Percentiles rank a stretch among this genome's conserved stretches.
phyloP scores from a whole-genome alignment of 2,888 invertebrate species.

The Drosophila diplacantha region DNA sequence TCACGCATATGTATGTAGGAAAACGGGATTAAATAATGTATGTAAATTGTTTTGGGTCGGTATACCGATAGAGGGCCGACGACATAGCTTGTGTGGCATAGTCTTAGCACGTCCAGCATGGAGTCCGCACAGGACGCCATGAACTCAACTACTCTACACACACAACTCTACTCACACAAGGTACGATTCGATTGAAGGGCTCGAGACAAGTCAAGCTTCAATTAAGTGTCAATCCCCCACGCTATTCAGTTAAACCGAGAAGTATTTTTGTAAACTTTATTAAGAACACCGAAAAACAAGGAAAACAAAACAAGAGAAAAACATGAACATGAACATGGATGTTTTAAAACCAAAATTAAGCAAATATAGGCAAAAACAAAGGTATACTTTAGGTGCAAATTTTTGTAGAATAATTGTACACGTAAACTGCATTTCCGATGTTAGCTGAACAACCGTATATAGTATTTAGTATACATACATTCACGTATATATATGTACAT shows the following conservation, averaged over 20 bases:
- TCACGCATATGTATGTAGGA: conserved; percentile 56
- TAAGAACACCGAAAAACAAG: conserved; percentile 19
- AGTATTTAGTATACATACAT: conserved; percentile 12
- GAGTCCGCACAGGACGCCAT: conserved; percentile 25
- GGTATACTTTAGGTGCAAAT: conserved; percentile 55
- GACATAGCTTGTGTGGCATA: conserved; percentile 38
- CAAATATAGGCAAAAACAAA: conserved; percentile 34
- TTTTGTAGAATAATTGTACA: conserved; percentile 62
- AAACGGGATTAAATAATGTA: conserved; percentile 41
- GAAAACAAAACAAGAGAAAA: neutral
- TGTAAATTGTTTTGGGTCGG: conserved; percentile 42
- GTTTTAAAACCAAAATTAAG: conserved; percentile 34
- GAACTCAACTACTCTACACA: conserved; percentile 34
- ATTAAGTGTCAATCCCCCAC: conserved; percentile 42
- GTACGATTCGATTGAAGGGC: conserved; percentile 37
- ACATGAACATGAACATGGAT: conserved; percentile 41
- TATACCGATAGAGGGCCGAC: conserved; percentile 2
- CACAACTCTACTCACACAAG: conserved; percentile 3
- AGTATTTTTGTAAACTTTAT: conserved; percentile 48
- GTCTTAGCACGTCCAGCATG: conserved; percentile 46
- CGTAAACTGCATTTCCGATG: conserved; percentile 49
- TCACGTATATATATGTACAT: conserved; percentile 10
- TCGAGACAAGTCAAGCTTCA: conserved; percentile 35
- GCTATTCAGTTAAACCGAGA: conserved; percentile 39
- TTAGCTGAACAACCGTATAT: conserved; percentile 41